Evolutionary conservation across 2,113 vertebrate species (phyloP), one percentile per base, ranked within the genome.

Genomic region (Cebidichthys violaceus): DNA sequence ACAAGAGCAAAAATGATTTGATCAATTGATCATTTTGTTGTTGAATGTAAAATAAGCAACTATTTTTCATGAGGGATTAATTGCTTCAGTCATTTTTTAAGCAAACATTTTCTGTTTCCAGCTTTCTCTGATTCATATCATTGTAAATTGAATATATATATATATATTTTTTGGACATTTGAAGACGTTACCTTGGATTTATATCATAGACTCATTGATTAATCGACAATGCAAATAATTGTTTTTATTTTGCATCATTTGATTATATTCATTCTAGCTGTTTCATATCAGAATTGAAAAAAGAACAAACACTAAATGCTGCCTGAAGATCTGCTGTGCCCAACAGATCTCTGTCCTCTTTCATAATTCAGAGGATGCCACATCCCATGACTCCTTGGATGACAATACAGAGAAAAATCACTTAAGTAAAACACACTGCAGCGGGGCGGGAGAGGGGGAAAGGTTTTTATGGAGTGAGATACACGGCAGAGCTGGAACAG

Each of bases 361-460:
- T 82, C 70, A 90, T 89, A 86, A 91, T 88, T 91, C 68, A 90
- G 35, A 24, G 24, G 43, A 52, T 82, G 84, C 80, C 86, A 83
- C 84, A 80, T 79, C 80, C 31, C 70, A 70, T 67, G 77, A 81
- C 62, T 68, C 75, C 75, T 79, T 39, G 47, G 84, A 83, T 79
- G 75, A 80, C 79, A 75, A 80, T 67, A 61, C 72, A 89, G 78
- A 61, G 77, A 82, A 87, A 84, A 83, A 70, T 81, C 81, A 77
- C 78, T 90, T 81, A 78, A 86, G 78, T 82, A 81, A 88, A 86
- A 86, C 79, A 79, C 84, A 75, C n/a, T 62, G 55, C 31, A 33
- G 55, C 4, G 0, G 69, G 75, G 64, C 17, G 68, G 35, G 17
- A 71, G 50, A 54, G 35, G 14, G 6, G 29, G 67, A 50, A 73